Evolutionary conservation across 2,113 vertebrate genomes (phyloP).

Genomic region (Poecile atricapillus): DNA sequence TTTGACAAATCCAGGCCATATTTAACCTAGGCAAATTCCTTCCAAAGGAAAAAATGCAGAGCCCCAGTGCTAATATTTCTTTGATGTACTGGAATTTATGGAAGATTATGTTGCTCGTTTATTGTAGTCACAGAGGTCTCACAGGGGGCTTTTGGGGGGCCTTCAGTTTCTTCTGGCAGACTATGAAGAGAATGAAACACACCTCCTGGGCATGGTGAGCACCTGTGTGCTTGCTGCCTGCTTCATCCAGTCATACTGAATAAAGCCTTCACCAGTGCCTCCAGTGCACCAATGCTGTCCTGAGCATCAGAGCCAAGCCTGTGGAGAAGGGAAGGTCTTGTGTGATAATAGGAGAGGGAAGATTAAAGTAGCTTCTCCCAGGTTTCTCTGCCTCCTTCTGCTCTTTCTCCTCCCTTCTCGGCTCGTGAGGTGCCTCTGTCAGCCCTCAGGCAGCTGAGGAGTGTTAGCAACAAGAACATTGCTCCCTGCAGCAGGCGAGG

Average conservation of each 20-base stretch:
- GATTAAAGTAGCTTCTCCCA: not conserved
- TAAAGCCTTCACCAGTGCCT: not conserved
- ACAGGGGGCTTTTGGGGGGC: not conserved
- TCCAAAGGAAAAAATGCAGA: not conserved
- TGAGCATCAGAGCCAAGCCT: not conserved
- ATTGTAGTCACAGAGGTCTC: not conserved
- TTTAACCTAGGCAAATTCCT: not conserved
- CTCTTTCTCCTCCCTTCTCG: not conserved
- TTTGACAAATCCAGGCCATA: not conserved
- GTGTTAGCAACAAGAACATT: not conserved
- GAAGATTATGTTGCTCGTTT: not conserved
- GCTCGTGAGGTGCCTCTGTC: not conserved
- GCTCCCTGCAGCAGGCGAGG: accelerated
- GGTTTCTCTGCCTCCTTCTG: not conserved
- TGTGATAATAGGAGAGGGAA: not conserved
- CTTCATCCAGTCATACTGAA: not conserved
- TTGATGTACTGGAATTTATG: not conserved
- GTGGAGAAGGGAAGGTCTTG: not conserved
- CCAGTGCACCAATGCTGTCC: accelerated
- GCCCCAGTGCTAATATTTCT: not conserved
- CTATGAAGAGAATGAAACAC: not conserved
- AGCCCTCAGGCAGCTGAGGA: not conserved
- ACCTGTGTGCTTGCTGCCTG: not conserved
- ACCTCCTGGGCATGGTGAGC: not conserved
- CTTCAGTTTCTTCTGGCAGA: not conserved